Base-by-base conservation (phyloP, 1,140 invertebrate genomes). In the Chrysopa pallens region DNA sequence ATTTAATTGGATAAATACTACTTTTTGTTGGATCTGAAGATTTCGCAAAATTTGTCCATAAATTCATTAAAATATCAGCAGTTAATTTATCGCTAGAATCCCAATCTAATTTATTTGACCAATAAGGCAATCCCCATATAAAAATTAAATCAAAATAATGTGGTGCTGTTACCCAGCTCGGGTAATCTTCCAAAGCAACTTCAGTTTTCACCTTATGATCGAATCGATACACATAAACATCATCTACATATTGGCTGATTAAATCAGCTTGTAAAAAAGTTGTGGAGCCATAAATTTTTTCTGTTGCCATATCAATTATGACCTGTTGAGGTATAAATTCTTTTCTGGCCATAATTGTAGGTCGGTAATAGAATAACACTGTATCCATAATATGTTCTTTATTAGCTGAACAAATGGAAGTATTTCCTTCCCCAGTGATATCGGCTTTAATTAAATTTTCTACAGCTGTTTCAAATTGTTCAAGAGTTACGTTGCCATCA, bases 101-200 rank as follows among this genome's bases (percentile, higher is more conserved):
- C 83, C 83, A 87, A 47, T 74, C 70, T 49, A 59, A 58, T 3
- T 58, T 58, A 39, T 66, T 58, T 15, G 67, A 63, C 60, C 76
- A 70, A 55, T 78, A 73, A 0, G 83, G 80, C 45, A 84, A 60
- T 4, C 82, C 83, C 70, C 81, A 84, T 1, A 82, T 68, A 48
- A 81, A 84, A 4, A 81, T 76, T 36, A 84, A 61, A 52, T 87
- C 83, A 48, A 76, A 82, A 56, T 81, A 74, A 52, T 85, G 81
- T 1, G 81, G 79, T 0, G 84, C 80, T 31, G 72, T 71, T 1
- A 80, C 69, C 80, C 80, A 84, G 12, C 70, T 67, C 1, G 81
- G 76, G 14, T 84, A 66, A 31, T 74, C 70, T 6, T 71, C 70
- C 11, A 67, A 67, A 8, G 68, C 72, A 3, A 66, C 59, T 27